phyloP scores from a whole-genome alignment of 2,797 vertebrate genomes.

The Mastacembelus armatus region DNA sequence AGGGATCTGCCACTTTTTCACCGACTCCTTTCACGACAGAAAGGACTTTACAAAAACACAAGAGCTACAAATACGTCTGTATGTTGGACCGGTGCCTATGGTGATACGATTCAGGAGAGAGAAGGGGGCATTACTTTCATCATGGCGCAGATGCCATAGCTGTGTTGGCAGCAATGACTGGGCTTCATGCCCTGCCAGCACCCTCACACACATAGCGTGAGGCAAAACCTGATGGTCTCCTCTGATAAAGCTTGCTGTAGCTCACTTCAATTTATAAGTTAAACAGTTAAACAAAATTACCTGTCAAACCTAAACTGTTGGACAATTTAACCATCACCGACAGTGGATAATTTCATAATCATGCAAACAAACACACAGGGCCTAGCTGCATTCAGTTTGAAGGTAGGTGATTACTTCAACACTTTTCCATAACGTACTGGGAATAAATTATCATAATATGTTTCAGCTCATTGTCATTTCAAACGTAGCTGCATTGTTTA shows the following conservation, averaged over 20 bases:
- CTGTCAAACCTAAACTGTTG: slow-evolving; percentile 35
- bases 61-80: slow-evolving; percentile 11
- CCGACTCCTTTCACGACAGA: slow-evolving; percentile 26
- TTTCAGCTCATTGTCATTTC: slow-evolving; percentile 54
- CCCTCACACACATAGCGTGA: slow-evolving; percentile 16
- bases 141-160: slow-evolving; percentile 41
- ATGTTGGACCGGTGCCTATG: slow-evolving; percentile 8
- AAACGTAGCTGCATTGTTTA: slow-evolving; percentile 40
- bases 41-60: background rate
- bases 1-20: slow-evolving; percentile 28
- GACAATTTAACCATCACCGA: slow-evolving; percentile 31
- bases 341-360: slow-evolving; percentile 10
- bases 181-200: slow-evolving; percentile 41
- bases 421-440: slow-evolving; percentile 37
- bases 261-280: slow-evolving; percentile 2
- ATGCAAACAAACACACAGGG: slow-evolving; percentile 7
- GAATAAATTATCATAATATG: slow-evolving; percentile 65
- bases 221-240: slow-evolving; percentile 40
- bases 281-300: slow-evolving; percentile 31
- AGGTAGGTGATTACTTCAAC: slow-evolving; percentile 38
- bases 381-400: background rate
- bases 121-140: slow-evolving; percentile 42
- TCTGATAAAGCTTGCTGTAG: slow-evolving; percentile 20
- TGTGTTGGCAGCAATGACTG: slow-evolving; percentile 42
- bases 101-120: slow-evolving; percentile 13